These are phyloP conservation scores for Digitonthophagus gazella DNA, from an alignment of 2,888 invertebrate species.

Conservation along the genomic window DNA sequence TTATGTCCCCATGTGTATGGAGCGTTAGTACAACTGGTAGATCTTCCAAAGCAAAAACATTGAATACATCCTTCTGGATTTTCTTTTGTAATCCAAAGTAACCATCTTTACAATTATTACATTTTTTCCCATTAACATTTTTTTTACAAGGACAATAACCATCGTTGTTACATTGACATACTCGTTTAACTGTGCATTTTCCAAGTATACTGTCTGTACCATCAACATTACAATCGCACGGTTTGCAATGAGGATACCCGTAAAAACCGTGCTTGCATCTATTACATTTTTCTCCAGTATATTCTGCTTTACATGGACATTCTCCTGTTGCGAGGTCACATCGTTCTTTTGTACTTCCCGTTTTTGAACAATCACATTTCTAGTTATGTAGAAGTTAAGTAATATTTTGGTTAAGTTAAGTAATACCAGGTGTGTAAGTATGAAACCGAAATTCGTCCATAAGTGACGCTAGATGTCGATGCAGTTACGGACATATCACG, in stretches of 20 bases:
- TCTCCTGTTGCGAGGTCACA: constrained; percentile 67
- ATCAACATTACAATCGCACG: constrained; percentile 77
- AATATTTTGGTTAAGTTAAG: no score
- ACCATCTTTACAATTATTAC: constrained; percentile 77
- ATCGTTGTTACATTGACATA: constrained; percentile 71
- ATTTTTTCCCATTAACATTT: constrained; percentile 80
- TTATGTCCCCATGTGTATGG: constrained; percentile 80
- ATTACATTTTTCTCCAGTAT: constrained; percentile 75
- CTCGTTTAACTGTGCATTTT: constrained; percentile 51
- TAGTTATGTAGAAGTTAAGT: constrained; percentile 35
- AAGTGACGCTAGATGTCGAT: no score
- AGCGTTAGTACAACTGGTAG: constrained; percentile 76
- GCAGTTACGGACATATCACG: no score
- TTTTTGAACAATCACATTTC: constrained; percentile 71
- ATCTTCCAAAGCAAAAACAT: constrained; percentile 94
- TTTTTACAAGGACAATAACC: constrained; percentile 92
- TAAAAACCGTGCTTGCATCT: constrained; percentile 82
- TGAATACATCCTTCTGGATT: constrained; percentile 88
- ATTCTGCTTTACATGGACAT: constrained; percentile 76
- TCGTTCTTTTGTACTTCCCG: constrained; percentile 66
- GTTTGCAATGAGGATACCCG: constrained; percentile 83
- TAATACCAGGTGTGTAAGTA: no score
- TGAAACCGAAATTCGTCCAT: no score
- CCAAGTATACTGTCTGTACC: constrained; percentile 61
- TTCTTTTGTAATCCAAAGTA: constrained; percentile 79